phyloP scores from a whole-genome alignment of 2,113 vertebrate species.

The Microtus montanus region DNA sequence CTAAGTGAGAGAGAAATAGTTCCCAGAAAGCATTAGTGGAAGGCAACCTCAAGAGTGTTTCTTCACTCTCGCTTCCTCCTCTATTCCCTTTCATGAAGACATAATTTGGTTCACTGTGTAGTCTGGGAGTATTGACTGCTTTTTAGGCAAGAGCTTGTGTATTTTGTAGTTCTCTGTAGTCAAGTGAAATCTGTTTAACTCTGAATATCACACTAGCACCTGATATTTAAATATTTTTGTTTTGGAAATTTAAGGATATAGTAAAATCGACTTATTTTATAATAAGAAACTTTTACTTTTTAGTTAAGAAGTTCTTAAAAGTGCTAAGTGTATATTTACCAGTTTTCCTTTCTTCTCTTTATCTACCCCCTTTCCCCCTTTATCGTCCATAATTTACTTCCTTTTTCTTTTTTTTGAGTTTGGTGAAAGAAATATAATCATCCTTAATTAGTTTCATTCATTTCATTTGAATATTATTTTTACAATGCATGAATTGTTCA shows the following conservation, averaged over 20 bases:
- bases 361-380: accelerated
- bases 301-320: background rate
- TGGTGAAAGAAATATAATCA: background rate
- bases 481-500: constrained; percentile 7
- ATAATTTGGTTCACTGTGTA: constrained; percentile 32
- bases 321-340: background rate
- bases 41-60: constrained; percentile 45
- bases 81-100: constrained; percentile 11
- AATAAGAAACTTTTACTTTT: background rate
- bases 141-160: background rate
- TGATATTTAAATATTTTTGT: constrained; percentile 20
- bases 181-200: constrained; percentile 3
- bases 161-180: constrained; percentile 1
- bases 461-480: constrained; percentile 42
- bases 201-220: background rate
- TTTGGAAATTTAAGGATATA: background rate
- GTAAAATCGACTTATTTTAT: constrained; percentile 14
- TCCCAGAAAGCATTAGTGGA: constrained; percentile 53
- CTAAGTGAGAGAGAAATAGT: constrained; percentile 60
- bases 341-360: background rate
- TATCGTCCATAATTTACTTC: accelerated
- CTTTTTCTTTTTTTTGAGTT: accelerated
- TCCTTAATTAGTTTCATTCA: background rate
- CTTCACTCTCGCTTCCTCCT: background rate
- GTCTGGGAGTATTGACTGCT: background rate